Evolutionary conservation across 2,888 invertebrate genomes (phyloP).

Genomic region (Zhengitettix transpicula): DNA sequence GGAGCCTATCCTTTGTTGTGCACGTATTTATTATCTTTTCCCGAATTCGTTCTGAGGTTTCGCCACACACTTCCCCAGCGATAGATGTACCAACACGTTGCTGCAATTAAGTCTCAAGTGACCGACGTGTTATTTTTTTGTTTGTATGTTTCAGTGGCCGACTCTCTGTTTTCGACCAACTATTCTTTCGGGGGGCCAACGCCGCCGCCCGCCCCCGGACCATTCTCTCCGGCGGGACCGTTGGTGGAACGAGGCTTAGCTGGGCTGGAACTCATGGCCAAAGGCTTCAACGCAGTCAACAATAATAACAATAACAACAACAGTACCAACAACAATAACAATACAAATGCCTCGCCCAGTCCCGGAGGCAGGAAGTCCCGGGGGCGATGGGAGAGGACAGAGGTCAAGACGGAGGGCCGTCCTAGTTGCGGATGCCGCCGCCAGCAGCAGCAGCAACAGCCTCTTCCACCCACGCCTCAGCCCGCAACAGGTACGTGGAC

Average conservation of each 20-base stretch:
- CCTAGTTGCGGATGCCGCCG: conserved; percentile 11
- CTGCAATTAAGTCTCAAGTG: too few relatives aligned
- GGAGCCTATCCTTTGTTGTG: too few relatives aligned
- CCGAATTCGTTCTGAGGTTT: too few relatives aligned
- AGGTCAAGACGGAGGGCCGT: conserved; percentile 9
- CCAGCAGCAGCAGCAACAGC: not conserved
- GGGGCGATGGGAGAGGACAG: not conserved
- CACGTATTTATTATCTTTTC: too few relatives aligned
- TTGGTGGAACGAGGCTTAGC: conserved; percentile 26
- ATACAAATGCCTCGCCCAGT: not conserved
- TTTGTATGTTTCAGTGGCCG: conserved; percentile 25
- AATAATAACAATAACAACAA: conserved; percentile 17
- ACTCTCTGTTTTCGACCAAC: conserved; percentile 47
- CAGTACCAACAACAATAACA: not conserved
- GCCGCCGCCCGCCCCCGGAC: conserved; percentile 44
- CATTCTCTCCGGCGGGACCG: conserved; percentile 44
- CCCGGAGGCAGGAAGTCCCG: not conserved
- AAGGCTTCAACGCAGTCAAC: conserved; percentile 23
- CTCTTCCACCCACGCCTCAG: too few relatives aligned
- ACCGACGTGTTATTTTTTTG: too few relatives aligned
- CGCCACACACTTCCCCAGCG: too few relatives aligned
- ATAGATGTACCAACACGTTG: too few relatives aligned
- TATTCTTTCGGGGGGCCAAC: conserved; percentile 48
- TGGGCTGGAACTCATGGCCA: conserved; percentile 44
- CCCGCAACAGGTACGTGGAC: too few relatives aligned